Percentiles rank a stretch among this genome's conserved stretches.
phyloP scores from a whole-genome alignment of 2,797 vertebrate species.

The Sebastes trivittatus region DNA sequence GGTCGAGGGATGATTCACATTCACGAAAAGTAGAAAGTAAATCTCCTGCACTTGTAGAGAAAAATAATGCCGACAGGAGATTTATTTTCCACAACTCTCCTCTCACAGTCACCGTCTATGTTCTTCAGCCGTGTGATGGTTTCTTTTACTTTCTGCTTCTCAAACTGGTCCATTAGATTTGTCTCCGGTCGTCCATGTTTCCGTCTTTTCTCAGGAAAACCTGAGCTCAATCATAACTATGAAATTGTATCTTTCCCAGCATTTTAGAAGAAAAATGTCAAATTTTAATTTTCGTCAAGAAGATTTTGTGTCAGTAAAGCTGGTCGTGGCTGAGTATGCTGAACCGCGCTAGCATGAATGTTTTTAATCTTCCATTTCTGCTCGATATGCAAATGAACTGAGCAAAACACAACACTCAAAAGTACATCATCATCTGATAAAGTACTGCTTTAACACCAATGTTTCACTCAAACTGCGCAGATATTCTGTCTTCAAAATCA shows the following conservation, averaged over 20 bases:
- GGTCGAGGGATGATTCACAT: not conserved
- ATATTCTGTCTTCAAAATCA: not conserved
- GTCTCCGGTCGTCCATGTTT: not conserved
- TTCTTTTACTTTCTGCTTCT: not conserved
- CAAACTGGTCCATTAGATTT: not conserved
- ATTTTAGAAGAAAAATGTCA: not conserved
- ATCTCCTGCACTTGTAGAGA: not conserved
- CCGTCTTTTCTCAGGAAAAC: not conserved
- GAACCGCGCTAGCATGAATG: not conserved
- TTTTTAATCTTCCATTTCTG: constrained; percentile 36
- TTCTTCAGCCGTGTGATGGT: not conserved
- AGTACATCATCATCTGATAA: not conserved
- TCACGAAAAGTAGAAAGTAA: not conserved
- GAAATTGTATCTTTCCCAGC: constrained; percentile 12
- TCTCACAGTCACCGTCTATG: not conserved
- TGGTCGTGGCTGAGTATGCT: constrained; percentile 14
- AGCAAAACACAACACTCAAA: not conserved
- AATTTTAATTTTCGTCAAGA: not conserved
- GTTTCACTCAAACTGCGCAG: not conserved
- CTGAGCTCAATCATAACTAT: not conserved
- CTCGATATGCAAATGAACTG: constrained; percentile 42
- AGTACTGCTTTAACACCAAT: not conserved
- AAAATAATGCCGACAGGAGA: not conserved
- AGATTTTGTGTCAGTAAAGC: not conserved
- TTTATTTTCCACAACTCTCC: not conserved